A percentile compares a stretch with the other conserved stretches of the same genome.
phyloP scores from a whole-genome alignment of 2,113 vertebrate genomes.

The Bos indicus region DNA sequence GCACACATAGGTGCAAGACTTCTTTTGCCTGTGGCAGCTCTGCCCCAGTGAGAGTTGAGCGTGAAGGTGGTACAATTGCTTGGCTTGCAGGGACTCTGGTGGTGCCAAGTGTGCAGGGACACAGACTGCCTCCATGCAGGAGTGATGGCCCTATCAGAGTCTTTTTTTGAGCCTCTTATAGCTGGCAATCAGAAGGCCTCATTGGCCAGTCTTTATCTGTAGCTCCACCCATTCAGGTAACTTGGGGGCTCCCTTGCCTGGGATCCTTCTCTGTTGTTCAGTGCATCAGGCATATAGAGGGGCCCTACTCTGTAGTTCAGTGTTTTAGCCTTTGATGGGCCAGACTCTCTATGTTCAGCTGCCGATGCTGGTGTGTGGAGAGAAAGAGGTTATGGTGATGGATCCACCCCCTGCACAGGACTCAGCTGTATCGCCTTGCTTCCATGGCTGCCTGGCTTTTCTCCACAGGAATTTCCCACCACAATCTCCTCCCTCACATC shows the following conservation, averaged over 20 bases:
- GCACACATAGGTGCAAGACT: not conserved
- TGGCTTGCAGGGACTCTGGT: not conserved
- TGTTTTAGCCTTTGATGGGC: not conserved
- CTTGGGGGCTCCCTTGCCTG: not conserved
- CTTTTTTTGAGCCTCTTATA: not conserved
- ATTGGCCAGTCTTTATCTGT: not conserved
- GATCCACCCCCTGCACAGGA: not conserved
- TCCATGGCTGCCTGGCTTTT: not conserved
- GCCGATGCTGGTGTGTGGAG: not conserved
- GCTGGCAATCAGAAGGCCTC: not conserved
- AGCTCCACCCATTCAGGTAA: not conserved
- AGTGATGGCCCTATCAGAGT: not conserved
- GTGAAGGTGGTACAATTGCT: not conserved
- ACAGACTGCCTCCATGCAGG: not conserved
- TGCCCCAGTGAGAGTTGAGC: not conserved
- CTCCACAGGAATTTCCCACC: not conserved
- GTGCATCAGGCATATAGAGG: not conserved
- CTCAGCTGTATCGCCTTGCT: not conserved
- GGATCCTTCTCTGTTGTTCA: not conserved
- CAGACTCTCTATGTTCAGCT: not conserved
- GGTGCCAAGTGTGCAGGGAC: not conserved
- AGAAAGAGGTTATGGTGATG: not conserved
- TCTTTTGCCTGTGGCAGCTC: not conserved
- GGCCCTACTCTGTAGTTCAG: not conserved
- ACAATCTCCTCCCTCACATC: not conserved